These are phyloP conservation scores for Dromococcyx pavoninus DNA, from an alignment of 2,797 vertebrate genomes.

Conservation along the genomic window DNA sequence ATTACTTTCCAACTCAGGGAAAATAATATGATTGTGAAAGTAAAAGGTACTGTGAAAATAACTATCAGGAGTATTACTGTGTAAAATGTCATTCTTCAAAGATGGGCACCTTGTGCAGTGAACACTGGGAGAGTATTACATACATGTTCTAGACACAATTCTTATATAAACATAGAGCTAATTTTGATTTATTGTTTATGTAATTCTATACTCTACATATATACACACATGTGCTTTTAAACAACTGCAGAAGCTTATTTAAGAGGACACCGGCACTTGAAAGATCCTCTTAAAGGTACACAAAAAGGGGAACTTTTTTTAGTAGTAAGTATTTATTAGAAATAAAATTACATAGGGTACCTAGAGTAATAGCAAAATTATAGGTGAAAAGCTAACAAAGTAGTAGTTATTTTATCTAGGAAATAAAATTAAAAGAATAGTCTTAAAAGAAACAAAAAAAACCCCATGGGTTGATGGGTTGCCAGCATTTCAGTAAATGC, in stretches of 20 bases:
- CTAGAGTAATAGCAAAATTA: background rate
- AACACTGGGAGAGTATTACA: background rate
- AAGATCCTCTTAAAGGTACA: background rate
- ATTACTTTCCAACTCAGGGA: background rate
- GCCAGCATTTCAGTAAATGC: background rate
- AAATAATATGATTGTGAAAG: background rate
- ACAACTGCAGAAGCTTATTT: background rate
- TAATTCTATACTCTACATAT: background rate
- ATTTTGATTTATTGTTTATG: background rate
- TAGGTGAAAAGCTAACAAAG: background rate
- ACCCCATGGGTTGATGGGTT: background rate
- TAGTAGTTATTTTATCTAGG: background rate
- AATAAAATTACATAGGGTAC: background rate
- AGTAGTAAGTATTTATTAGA: background rate
- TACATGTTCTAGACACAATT: background rate
- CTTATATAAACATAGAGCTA: background rate
- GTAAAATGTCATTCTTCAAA: background rate
- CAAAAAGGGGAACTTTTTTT: background rate
- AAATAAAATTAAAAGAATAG: background rate
- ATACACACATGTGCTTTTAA: background rate
- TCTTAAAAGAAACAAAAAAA: background rate
- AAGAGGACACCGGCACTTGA: background rate
- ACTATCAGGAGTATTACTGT: background rate
- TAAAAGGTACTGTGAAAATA: background rate
- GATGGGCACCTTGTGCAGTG: background rate